Conservation (phyloP, 2,888 invertebrate species). For the Trissolcus brochymenae region DNA sequence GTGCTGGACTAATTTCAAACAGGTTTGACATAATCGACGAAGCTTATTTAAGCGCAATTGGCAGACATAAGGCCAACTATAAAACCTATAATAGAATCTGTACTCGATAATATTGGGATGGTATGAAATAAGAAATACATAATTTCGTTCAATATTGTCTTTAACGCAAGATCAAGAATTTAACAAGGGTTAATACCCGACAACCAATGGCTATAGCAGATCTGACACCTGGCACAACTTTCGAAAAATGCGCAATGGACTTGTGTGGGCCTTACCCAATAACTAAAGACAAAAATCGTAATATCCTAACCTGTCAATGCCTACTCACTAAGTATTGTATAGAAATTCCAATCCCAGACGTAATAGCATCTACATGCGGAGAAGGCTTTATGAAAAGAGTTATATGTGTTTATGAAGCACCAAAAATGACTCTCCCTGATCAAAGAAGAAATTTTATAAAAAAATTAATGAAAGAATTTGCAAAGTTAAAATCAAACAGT, state of each 20-base stretch:
- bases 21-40: too few relatives aligned
- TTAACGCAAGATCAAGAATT: conserved; percentile 3
- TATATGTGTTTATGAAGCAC: conserved; percentile 6
- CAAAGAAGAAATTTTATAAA: conserved; percentile 6
- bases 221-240: neutral
- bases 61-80: too few relatives aligned
- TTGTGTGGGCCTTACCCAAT: neutral
- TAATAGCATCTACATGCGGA: neutral
- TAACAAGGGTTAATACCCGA: conserved; percentile 1
- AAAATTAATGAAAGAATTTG: conserved; percentile 4
- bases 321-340: conserved; percentile 5
- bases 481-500: conserved; percentile 1
- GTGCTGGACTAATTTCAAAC: too few relatives aligned
- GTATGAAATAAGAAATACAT: neutral
- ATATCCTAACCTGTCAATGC: neutral
- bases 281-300: neutral
- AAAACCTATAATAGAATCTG: neutral
- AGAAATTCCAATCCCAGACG: neutral
- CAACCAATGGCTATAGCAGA: conserved; percentile 7
- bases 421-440: conserved; percentile 5
- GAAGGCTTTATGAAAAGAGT: neutral
- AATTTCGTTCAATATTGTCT: neutral
- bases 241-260: neutral
- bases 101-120: too few relatives aligned
- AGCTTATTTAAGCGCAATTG: too few relatives aligned